A percentile compares a stretch with the other conserved stretches of the same genome.
Conservation (phyloP, 2,888 invertebrate genomes). For the Apamea crenata region DNA sequence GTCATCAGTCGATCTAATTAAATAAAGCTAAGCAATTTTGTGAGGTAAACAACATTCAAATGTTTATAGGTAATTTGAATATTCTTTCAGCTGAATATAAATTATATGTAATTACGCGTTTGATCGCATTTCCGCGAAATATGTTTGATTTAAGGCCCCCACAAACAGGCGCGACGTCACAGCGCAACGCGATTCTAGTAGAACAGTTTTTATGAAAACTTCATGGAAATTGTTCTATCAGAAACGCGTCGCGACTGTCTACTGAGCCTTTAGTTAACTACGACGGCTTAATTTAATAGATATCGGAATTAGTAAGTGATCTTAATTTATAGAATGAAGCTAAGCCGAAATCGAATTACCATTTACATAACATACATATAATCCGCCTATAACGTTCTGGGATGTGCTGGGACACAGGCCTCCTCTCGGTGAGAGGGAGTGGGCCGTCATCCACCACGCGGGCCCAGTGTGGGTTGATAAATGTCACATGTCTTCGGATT, state of each 20-base stretch:
- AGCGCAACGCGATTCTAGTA: background rate
- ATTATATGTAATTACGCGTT: background rate
- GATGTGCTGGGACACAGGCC: background rate
- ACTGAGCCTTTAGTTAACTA: background rate
- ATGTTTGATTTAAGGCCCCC: background rate
- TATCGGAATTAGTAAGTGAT: background rate
- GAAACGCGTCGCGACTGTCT: too few relatives aligned
- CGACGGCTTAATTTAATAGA: background rate
- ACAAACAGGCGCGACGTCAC: background rate
- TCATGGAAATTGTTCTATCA: too few relatives aligned
- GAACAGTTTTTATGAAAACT: too few relatives aligned
- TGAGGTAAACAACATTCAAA: constrained; percentile 38
- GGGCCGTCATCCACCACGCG: background rate
- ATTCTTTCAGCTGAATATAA: background rate
- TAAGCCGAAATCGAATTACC: background rate
- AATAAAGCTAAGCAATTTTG: constrained; percentile 13
- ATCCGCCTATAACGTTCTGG: background rate
- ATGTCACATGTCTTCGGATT: background rate
- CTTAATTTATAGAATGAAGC: background rate
- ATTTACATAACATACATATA: background rate
- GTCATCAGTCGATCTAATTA: constrained; percentile 8
- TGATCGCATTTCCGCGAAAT: background rate
- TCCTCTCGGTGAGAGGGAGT: background rate
- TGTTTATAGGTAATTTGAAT: constrained; percentile 8
- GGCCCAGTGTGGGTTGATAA: background rate